phyloP scores from a whole-genome alignment of 2,113 vertebrate genomes.

The Strix uralensis region DNA sequence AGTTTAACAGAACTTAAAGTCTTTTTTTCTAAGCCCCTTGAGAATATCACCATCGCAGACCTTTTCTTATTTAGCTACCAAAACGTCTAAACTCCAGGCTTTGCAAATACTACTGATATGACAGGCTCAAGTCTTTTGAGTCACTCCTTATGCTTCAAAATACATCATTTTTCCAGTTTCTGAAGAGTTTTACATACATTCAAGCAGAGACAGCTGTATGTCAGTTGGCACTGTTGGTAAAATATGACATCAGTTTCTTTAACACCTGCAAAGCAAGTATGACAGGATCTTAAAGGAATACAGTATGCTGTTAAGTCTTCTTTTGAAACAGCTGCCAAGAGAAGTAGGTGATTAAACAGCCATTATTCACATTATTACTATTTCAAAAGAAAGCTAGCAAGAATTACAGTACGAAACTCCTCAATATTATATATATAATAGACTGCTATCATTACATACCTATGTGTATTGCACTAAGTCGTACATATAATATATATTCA shows the following conservation, averaged over 20 bases:
- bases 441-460: neutral
- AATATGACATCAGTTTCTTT: neutral
- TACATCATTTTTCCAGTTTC: rapidly evolving
- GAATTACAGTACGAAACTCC: neutral
- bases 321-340: slow-evolving; percentile 1
- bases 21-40: neutral
- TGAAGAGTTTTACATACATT: neutral
- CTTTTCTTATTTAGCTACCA: neutral
- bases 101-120: neutral
- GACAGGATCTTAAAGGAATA: neutral
- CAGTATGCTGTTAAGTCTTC: neutral
- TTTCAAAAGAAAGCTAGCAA: neutral
- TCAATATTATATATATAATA: neutral
- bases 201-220: neutral
- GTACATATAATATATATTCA: neutral
- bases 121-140: neutral
- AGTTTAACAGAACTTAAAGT: neutral
- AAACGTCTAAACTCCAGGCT: neutral
- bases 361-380: neutral
- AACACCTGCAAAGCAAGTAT: neutral
- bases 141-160: neutral
- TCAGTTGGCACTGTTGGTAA: neutral
- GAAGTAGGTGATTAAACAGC: slow-evolving; percentile 20
- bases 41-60: neutral
- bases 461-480: neutral